phyloP scores from a whole-genome alignment of 2,113 vertebrate species.

The Collichthys lucidus region DNA sequence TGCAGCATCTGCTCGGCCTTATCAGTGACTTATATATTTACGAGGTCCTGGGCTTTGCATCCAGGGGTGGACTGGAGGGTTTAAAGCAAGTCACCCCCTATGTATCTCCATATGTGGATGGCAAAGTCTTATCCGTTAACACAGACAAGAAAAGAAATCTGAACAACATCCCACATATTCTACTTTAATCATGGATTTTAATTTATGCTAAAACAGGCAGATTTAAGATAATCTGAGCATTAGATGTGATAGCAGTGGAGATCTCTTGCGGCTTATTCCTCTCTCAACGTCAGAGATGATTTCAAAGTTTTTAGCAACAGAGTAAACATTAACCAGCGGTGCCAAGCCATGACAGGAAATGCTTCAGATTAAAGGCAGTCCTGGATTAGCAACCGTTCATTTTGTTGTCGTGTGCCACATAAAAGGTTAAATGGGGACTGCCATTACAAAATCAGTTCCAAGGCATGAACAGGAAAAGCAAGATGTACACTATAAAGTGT shows the following conservation, averaged over 20 bases:
- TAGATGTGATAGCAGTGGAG: conserved; percentile 9
- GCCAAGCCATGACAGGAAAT: not conserved
- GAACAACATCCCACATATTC: conserved; percentile 12
- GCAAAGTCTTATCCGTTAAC: conserved; percentile 44
- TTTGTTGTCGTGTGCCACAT: not conserved
- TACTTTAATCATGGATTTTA: conserved; percentile 15
- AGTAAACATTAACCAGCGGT: not conserved
- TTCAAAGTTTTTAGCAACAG: not conserved
- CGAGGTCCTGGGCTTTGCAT: conserved; percentile 19
- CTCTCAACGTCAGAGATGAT: not conserved
- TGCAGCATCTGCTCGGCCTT: conserved; percentile 22
- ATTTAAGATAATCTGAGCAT: conserved; percentile 18
- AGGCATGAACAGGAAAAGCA: conserved; percentile 48
- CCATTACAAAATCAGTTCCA: conserved; percentile 12
- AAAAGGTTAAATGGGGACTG: conserved; percentile 38
- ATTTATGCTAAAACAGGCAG: not conserved
- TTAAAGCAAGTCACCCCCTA: conserved; percentile 19
- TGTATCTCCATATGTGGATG: conserved; percentile 53
- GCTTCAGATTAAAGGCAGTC: not conserved
- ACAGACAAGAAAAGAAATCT: conserved; percentile 37
- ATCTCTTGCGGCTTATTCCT: not conserved
- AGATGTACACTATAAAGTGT: conserved; percentile 13
- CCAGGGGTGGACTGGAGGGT: conserved; percentile 30
- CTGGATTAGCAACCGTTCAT: not conserved
- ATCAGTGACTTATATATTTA: conserved; percentile 56